These are phyloP conservation scores for Coptodon bakossiorum DNA, from an alignment of 2,113 vertebrate genomes.

Conservation along the genomic window DNA sequence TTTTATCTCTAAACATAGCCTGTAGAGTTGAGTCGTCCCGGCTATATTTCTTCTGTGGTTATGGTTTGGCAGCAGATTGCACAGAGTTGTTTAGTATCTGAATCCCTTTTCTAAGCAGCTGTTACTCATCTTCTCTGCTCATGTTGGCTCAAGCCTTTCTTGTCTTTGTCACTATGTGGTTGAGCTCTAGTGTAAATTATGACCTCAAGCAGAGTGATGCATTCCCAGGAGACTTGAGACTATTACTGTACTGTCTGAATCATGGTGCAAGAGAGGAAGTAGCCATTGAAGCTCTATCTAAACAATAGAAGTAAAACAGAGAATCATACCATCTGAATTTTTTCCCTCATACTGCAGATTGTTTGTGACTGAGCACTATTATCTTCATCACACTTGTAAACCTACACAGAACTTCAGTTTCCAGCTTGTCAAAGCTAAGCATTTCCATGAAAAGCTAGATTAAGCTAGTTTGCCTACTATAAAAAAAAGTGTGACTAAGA, in stretches of 20 bases:
- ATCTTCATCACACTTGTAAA: neutral
- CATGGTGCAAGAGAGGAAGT: neutral
- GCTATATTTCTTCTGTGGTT: slow-evolving; percentile 17
- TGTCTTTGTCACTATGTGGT: slow-evolving; percentile 41
- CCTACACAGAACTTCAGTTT: neutral
- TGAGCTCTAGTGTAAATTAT: slow-evolving; percentile 40
- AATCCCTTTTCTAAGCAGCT: neutral
- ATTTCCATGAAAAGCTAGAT: neutral
- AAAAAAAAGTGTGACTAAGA: neutral
- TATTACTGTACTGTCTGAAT: neutral
- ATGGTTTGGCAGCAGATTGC: neutral
- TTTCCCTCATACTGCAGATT: neutral
- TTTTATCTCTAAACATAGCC: slow-evolving; percentile 40
- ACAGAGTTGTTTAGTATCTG: neutral
- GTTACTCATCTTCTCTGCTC: slow-evolving; percentile 35
- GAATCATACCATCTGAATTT: neutral
- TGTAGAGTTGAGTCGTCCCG: neutral
- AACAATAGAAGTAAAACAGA: neutral
- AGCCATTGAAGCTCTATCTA: neutral
- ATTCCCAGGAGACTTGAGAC: neutral
- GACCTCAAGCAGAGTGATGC: neutral
- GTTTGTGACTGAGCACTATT: neutral
- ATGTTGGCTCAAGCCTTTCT: slow-evolving; percentile 3
- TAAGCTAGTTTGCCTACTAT: neutral
- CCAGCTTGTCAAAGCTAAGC: neutral